Conservation (phyloP, 1,140 invertebrate genomes). For the Parapsyche elsis region DNA sequence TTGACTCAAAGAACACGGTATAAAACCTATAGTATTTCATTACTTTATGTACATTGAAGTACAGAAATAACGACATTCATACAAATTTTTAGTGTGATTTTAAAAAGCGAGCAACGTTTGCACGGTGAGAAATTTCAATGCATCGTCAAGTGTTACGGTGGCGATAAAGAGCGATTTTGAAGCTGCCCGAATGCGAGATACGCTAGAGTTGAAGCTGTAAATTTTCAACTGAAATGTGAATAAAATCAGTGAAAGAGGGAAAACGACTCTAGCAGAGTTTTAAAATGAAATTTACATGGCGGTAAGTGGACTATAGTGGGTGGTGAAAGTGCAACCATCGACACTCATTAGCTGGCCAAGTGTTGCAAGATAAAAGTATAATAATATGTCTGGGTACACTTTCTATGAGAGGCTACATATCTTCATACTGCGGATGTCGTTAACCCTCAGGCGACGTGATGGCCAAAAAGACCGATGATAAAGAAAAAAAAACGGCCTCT, state of each 20-base stretch:
- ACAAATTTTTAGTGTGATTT: no score
- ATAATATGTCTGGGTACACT: not conserved
- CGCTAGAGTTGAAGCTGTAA: not conserved
- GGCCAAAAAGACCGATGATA: no score
- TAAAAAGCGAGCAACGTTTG: no score
- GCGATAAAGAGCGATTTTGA: constrained; percentile 8
- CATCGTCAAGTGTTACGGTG: no score
- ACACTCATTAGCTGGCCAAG: constrained; percentile 9
- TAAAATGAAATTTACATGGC: constrained; percentile 6
- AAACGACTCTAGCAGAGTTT: not conserved
- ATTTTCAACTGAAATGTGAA: not conserved
- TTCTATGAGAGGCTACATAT: no score
- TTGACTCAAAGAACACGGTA: no score
- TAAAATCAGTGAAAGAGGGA: not conserved
- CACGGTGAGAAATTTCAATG: no score
- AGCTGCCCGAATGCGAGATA: not conserved
- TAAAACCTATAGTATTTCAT: no score
- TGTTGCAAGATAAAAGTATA: not conserved
- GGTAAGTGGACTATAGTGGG: not conserved
- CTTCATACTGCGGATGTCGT: not conserved
- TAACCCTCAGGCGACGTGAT: not conserved
- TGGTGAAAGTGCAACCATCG: not conserved
- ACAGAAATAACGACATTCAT: no score
- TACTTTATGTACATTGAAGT: no score
- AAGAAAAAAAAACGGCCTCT: no score